Base-by-base conservation (phyloP, 2,888 invertebrate genomes). In the Dasypogon diadema region DNA sequence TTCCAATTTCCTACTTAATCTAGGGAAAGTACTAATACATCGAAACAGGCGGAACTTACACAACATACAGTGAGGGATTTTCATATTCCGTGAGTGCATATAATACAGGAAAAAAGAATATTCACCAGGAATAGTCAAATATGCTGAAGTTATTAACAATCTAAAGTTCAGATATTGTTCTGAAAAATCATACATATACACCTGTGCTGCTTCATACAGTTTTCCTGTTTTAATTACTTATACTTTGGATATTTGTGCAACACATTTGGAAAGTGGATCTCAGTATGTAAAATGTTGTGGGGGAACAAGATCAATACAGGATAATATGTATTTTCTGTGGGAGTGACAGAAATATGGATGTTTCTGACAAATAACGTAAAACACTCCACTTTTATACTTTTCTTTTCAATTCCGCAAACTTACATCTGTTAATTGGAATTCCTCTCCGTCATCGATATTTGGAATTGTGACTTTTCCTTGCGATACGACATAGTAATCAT, bases 401-500 rank as follows among this genome's bases (percentile, higher is more conserved):
- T 48, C 4, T 56, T 60, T 74, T 0, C 2, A 34, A 34, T 60
- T 2, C 30, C 42, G 55, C 63, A 81, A 82, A 94, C 95, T 95
- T 93, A 96, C 96, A 89, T 96, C 95, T 82, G 95, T 95, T 83
- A 94, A 89, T 78, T 79, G 30, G 90, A 92, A 93, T 92, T 99
- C 98, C 88, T 98, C 98, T 84, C 91, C 92, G 87, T 99, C 99
- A 89, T 99, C 97, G 83, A 99, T 92, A 87, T 91, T 92, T 84
- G 98, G 96, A 87, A 99, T 98, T 84, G 92, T 93, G 86, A 92
- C 91, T 91, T 97, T 97, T 90, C 98, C 99, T 92, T 99, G 98
- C 84, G 98, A 90, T 85, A 97, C 95, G 91, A 92, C 95, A 90
- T 90, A 88, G 91, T 98, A 99, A 89, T 96, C 95, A 89, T 94